Evolutionary conservation across 2,113 vertebrate genomes (phyloP).

Genomic region (Loxodonta africana): DNA sequence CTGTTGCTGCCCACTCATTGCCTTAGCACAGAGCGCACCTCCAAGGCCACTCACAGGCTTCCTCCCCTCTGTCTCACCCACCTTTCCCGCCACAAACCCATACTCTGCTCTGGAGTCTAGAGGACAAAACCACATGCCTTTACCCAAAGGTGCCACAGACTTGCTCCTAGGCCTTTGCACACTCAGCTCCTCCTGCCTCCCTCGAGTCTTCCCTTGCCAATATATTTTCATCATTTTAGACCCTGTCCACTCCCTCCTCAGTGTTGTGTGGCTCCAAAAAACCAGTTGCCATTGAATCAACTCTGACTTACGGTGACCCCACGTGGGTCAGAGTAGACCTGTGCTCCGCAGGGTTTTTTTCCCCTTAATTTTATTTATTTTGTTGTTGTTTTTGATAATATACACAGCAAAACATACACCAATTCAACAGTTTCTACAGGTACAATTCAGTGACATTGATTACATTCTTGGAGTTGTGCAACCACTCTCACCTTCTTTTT

Average conservation of each 20-base stretch:
- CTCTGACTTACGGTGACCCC: too few relatives aligned
- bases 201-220: not conserved
- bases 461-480: too few relatives aligned
- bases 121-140: not conserved
- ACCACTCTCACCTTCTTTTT: too few relatives aligned
- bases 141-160: not conserved
- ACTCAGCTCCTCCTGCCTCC: not conserved
- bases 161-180: not conserved
- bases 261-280: not conserved
- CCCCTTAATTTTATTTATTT: too few relatives aligned
- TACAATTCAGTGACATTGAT: too few relatives aligned
- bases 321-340: too few relatives aligned
- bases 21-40: accelerated
- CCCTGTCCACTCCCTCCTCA: not conserved
- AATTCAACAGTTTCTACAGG: too few relatives aligned
- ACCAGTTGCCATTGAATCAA: too few relatives aligned
- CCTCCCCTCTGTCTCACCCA: not conserved
- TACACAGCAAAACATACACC: too few relatives aligned
- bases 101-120: not conserved
- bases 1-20: not conserved
- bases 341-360: too few relatives aligned
- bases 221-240: not conserved
- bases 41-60: not conserved
- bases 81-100: not conserved
- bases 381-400: too few relatives aligned